Evolutionary conservation across 1,140 invertebrate genomes (phyloP).

Genomic region (Capitella teleta): DNA sequence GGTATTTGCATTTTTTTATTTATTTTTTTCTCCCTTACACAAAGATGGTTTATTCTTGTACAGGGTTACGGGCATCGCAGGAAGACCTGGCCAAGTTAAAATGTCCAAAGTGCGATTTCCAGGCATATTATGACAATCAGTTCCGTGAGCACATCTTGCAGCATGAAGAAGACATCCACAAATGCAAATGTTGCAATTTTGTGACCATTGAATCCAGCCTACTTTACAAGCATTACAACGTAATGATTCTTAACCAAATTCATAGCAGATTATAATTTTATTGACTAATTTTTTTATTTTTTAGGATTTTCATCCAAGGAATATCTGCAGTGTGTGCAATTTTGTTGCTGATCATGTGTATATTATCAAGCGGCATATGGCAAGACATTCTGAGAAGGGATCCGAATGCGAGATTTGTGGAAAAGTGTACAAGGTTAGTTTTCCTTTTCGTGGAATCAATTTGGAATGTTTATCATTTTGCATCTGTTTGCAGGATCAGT

Average conservation of each 20-base stretch:
- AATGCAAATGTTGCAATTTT: conserved; percentile 39
- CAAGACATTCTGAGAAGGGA: conserved; percentile 33
- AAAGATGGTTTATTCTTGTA: conserved; percentile 6
- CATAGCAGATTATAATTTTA: too few relatives aligned
- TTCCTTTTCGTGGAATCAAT: background rate
- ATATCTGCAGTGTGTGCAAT: conserved; percentile 37
- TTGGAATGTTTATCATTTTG: background rate
- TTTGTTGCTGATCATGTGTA: conserved; percentile 42
- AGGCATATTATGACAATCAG: conserved; percentile 38
- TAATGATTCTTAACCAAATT: conserved; percentile 8
- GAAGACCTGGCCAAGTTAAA: conserved; percentile 31
- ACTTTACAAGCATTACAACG: conserved; percentile 37
- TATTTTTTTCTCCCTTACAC: background rate
- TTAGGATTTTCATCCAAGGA: conserved; percentile 38
- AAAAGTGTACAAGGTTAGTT: conserved; percentile 37
- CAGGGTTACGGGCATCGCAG: conserved; percentile 37
- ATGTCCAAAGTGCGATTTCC: conserved; percentile 37
- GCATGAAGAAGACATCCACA: conserved; percentile 27
- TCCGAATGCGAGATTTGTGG: conserved; percentile 40
- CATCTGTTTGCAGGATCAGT: conserved; percentile 31
- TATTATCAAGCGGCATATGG: conserved; percentile 40
- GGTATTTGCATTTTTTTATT: conserved; percentile 16
- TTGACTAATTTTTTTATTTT: conserved; percentile 16
- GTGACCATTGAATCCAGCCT: conserved; percentile 30
- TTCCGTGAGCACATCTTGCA: conserved; percentile 35